Evolutionary conservation across 2,113 vertebrate genomes (phyloP).

Genomic region (Agelaius tricolor): DNA sequence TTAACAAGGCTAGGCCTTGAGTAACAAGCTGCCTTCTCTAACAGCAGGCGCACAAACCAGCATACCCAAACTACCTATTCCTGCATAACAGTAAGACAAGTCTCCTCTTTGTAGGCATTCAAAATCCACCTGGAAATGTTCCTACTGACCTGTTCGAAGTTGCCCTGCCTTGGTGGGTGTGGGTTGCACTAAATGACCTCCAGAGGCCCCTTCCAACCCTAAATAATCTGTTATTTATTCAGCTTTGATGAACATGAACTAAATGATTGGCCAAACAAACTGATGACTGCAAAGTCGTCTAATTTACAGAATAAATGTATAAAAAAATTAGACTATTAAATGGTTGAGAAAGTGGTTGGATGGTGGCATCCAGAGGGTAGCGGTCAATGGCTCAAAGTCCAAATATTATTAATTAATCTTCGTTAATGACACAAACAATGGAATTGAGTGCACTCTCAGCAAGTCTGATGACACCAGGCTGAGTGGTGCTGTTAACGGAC

Average conservation of each 20-base stretch:
- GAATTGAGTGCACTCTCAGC: too few species aligned
- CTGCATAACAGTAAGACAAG: not conserved
- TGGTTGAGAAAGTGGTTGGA: not conserved
- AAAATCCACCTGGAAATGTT: fast-evolving
- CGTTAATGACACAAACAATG: not conserved
- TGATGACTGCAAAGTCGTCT: not conserved
- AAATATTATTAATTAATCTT: not conserved
- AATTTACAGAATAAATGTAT: not conserved
- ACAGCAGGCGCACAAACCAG: not conserved
- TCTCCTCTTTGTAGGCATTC: not conserved
- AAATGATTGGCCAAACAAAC: not conserved
- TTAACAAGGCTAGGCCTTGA: not conserved
- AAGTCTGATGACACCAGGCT: not conserved
- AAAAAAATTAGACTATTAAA: not conserved
- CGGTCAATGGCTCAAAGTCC: not conserved
- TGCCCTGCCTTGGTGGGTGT: not conserved
- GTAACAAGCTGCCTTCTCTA: not conserved
- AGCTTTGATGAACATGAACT: not conserved
- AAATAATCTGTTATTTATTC: not conserved
- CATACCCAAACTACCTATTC: not conserved
- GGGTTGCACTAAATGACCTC: not conserved
- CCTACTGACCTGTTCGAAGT: fast-evolving
- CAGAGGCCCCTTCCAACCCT: not conserved
- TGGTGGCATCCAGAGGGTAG: not conserved
- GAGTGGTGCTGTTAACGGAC: not conserved